Evolutionary conservation across 2,888 invertebrate species (phyloP), one percentile per base, ranked within the genome.

Genomic region (Morpho deidamia): DNA sequence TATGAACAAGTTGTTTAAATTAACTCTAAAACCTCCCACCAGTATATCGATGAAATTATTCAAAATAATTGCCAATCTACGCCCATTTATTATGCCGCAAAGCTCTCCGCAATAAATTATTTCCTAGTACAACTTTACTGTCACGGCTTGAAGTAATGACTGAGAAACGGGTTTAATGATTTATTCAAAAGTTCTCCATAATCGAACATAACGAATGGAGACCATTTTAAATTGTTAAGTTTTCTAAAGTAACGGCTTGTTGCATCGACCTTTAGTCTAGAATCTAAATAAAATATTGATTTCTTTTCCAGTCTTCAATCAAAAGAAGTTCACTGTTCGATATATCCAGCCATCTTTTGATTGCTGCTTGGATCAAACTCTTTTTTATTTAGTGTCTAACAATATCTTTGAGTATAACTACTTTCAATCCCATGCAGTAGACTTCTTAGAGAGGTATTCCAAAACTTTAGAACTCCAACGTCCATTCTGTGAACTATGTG

Each of bases 11-110:
- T 9, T 49, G 42, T 48, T 14, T 48, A 40, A 34, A 42, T 34
- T 42, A 42, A 42, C 41, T 33, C 42, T 11, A n/a, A n/a, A 23
- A 23, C 23, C 23, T 23, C 23, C 23, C 23, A 23, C 23, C 23
- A 40, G 32, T 12, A 35, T 39, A 42, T 54, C 47, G 32, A 49
- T 23, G 34, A 42, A 42, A 49, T 49, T 49, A 49, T 49, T 49
- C 42, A 34, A 35, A 35, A 42, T 49, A 49, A 55, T 45, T 52
- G 51, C 49, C 51, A 57, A 57, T 57, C 47, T 48, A 50, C 9
- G 47, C 14, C 47, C 46, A 55, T 51, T 54, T 54, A 51, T 57
- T 57, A 54, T 54, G 12, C 43, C 37, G 44, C 40, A 51, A 41
- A 45, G 32, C 41, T 44, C 38, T 51, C 34, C 51, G 40, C 8